Conservation (phyloP, 2,797 vertebrate genomes). For the Myotis pilosus region DNA sequence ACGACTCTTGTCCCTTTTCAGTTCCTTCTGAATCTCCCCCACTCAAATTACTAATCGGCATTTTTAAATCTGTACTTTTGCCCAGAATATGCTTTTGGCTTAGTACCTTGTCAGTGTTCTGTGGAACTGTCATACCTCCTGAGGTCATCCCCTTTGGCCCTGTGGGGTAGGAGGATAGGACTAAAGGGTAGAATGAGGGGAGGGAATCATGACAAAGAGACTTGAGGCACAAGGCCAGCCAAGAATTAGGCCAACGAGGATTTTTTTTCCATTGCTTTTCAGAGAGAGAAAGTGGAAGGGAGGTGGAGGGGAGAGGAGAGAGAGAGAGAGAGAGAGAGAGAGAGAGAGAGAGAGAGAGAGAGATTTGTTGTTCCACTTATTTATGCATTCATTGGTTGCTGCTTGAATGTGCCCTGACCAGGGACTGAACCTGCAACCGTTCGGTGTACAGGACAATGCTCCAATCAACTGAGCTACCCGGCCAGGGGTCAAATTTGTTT, state of each 20-base stretch:
- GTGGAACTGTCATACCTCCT: background rate
- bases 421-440: background rate
- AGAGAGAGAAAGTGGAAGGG: no score
- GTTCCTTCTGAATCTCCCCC: background rate
- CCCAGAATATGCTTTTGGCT: background rate
- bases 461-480: background rate
- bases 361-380: background rate
- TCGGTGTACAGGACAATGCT: background rate
- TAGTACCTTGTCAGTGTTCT: background rate
- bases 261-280: no score
- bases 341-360: background rate
- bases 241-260: background rate
- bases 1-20: background rate
- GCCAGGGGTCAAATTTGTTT: background rate
- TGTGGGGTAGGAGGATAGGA: background rate
- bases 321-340: no score
- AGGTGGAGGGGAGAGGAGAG: no score
- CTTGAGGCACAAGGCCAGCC: background rate
- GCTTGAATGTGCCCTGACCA: background rate
- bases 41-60: background rate
- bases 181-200: background rate
- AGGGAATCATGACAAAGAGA: background rate
- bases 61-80: conserved; percentile 33
- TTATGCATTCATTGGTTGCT: background rate
- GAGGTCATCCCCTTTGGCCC: no score